Conservation (phyloP, 30 jellyfish, hydroid and myxozoan genomes). For the Chrysaora quinquecirrha region DNA sequence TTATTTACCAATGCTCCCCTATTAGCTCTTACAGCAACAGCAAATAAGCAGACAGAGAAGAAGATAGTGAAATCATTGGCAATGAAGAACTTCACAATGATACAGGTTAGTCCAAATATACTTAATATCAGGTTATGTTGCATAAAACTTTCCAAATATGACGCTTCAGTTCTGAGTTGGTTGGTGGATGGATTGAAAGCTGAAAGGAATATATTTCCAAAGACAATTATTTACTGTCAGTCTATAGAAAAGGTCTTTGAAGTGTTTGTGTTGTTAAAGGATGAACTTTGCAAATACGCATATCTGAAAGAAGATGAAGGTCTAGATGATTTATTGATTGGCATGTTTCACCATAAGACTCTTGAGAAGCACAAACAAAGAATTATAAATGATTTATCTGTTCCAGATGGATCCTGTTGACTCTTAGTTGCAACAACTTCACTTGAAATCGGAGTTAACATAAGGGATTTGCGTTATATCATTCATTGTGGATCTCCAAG, state of each 20-base stretch:
- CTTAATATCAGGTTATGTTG: slow-evolving; percentile 2
- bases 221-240: slow-evolving; percentile 36
- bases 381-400: slow-evolving; percentile 5
- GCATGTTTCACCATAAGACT: slow-evolving; percentile 27
- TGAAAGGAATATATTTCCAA: neutral
- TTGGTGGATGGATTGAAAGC: neutral
- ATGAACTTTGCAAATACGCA: slow-evolving; percentile 19
- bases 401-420: slow-evolving; percentile 20
- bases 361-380: slow-evolving; percentile 8
- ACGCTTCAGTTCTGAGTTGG: slow-evolving; percentile 22
- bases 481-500: slow-evolving; percentile 32
- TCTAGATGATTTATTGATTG: neutral
- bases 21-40: slow-evolving; percentile 19
- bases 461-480: slow-evolving; percentile 21
- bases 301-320: neutral
- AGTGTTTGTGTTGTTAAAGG: slow-evolving; percentile 5
- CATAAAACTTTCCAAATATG: neutral
- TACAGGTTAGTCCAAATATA: slow-evolving; percentile 17
- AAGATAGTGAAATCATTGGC: slow-evolving; percentile 16
- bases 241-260: slow-evolving; percentile 16
- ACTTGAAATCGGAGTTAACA: slow-evolving; percentile 28
- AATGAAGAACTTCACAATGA: slow-evolving; percentile 11
- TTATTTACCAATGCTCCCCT: slow-evolving; percentile 3
- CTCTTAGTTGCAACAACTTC: slow-evolving; percentile 32
- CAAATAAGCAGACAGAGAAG: slow-evolving; percentile 11